Conservation (phyloP, 1,140 invertebrate species). For the Saccostrea cuccullata region DNA sequence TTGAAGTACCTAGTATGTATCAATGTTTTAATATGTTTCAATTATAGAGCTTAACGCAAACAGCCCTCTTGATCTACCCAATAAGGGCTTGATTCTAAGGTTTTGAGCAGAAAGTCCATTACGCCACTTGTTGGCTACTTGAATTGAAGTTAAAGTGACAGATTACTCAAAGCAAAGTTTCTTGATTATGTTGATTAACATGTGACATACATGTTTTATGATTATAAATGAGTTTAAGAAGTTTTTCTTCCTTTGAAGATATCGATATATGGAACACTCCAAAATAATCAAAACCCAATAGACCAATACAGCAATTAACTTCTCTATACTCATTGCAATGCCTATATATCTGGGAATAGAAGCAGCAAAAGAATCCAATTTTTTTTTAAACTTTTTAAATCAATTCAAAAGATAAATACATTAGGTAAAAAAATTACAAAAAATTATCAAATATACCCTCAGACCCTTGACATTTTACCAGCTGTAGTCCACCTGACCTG, state of each 20-base stretch:
- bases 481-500: too few relatives aligned
- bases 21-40: conserved; percentile 11
- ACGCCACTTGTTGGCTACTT: neutral
- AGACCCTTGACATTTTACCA: too few relatives aligned
- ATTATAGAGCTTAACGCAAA: neutral
- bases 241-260: neutral
- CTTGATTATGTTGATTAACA: neutral
- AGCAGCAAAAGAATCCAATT: too few relatives aligned
- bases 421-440: too few relatives aligned
- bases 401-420: too few relatives aligned
- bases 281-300: too few relatives aligned
- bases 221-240: neutral
- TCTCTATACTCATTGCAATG: too few relatives aligned
- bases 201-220: neutral
- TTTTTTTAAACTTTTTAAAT: too few relatives aligned
- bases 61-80: neutral
- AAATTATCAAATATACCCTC: too few relatives aligned
- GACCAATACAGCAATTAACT: too few relatives aligned
- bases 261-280: too few relatives aligned
- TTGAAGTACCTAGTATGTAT: neutral
- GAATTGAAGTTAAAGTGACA: neutral
- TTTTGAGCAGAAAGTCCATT: neutral
- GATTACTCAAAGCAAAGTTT: neutral
- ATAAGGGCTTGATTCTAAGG: neutral
- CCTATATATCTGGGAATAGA: too few relatives aligned